Percentiles rank a stretch among this genome's conserved stretches.
phyloP scores from a whole-genome alignment of 2,797 vertebrate species.

The Pseudopleuronectes americanus region DNA sequence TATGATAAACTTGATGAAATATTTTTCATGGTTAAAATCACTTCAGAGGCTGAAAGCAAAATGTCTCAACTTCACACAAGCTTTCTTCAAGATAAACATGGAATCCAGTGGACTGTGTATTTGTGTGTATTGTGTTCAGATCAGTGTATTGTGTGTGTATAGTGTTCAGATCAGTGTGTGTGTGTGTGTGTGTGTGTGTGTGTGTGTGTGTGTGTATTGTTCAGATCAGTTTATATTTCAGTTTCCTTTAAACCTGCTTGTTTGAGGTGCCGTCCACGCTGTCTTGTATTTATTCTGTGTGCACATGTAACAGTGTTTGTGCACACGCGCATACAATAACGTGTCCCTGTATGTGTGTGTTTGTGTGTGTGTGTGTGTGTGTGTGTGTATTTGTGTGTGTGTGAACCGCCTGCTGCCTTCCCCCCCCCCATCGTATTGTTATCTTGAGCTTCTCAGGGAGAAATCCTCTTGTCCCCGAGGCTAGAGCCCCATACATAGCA shows the following conservation, averaged over 20 bases:
- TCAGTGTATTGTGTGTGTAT: conserved; percentile 26
- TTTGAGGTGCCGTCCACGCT: conserved; percentile 34
- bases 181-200: neutral
- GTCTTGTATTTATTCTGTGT: conserved; percentile 47
- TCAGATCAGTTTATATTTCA: conserved; percentile 27
- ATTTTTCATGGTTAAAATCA: too few relatives aligned
- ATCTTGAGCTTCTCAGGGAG: conserved; percentile 81
- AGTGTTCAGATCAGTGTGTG: conserved; percentile 22
- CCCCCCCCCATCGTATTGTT: conserved; percentile 84
- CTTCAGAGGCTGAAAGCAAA: neutral
- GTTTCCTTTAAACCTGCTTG: conserved; percentile 35
- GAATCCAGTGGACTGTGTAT: neutral
- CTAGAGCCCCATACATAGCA: conserved; percentile 84
- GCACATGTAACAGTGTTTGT: conserved; percentile 36
- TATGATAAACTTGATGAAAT: too few relatives aligned
- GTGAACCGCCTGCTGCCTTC: conserved; percentile 74
- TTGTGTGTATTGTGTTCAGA: conserved; percentile 3
- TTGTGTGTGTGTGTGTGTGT: conserved; percentile 14
- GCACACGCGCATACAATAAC: conserved; percentile 23
- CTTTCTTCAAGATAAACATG: conserved; percentile 13
- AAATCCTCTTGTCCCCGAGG: conserved; percentile 87
- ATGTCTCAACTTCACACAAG: neutral
- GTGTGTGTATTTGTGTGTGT: conserved; percentile 29
- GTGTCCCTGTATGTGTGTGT: conserved; percentile 29
- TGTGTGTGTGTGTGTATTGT: conserved; percentile 14